These are phyloP conservation scores for Danaus melanippus DNA, from an alignment of 1,140 invertebrate species.

Conservation along the genomic window DNA sequence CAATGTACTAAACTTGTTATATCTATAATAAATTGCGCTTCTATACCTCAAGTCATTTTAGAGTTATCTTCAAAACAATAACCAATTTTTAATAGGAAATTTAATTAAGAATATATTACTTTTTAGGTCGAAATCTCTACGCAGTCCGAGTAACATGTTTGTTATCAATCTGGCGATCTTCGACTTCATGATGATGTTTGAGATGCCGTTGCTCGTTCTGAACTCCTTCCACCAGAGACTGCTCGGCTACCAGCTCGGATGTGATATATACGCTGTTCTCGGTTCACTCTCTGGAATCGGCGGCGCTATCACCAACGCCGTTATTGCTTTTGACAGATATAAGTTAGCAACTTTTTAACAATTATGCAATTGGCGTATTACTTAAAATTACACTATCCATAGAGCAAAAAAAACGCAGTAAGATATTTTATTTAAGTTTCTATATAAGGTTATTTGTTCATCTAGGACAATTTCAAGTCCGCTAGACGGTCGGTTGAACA, in stretches of 20 bases:
- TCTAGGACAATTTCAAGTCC: conserved; percentile 81
- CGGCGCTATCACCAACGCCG: conserved; percentile 81
- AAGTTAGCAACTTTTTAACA: conserved; percentile 62
- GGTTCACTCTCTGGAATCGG: conserved; percentile 81
- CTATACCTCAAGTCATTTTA: too few relatives aligned
- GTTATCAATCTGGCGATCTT: conserved; percentile 84
- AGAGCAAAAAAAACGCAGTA: too few relatives aligned
- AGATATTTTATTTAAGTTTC: too few relatives aligned
- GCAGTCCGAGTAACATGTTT: conserved; percentile 86
- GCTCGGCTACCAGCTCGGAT: conserved; percentile 79
- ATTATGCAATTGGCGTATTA: too few relatives aligned
- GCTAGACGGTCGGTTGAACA: conserved; percentile 80
- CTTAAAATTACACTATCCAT: too few relatives aligned
- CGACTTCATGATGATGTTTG: conserved; percentile 82
- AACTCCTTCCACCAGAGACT: conserved; percentile 79
- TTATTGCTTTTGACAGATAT: conserved; percentile 84
- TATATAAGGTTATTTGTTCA: too few relatives aligned
- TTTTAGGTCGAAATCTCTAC: conserved; percentile 78
- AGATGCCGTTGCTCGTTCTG: conserved; percentile 80
- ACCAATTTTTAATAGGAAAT: too few relatives aligned
- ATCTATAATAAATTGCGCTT: too few relatives aligned
- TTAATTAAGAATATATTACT: conserved; percentile 4
- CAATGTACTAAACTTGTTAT: too few relatives aligned
- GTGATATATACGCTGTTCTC: conserved; percentile 78
- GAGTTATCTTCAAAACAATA: too few relatives aligned